Evolutionary conservation across 2,888 invertebrate species (phyloP), one percentile per base, ranked within the genome.

Genomic region (Erannis defoliaria): DNA sequence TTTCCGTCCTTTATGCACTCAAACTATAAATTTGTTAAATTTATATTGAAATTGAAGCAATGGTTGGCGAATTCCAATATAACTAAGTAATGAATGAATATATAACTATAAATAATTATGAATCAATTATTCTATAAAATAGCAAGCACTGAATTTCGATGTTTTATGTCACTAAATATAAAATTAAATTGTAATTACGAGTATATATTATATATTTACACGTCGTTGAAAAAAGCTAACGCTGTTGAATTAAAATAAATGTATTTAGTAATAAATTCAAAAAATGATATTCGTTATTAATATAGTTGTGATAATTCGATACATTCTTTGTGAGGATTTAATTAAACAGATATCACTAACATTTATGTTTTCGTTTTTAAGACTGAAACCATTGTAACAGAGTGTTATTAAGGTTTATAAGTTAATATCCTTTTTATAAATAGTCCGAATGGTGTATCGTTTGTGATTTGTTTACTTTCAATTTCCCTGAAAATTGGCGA

Each of bases 131-230:
- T 64, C 62, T 67, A 64, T 66, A 59, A 51, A 64, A 66, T 70
- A 68, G 68, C 49, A 70, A 70, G 91, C 91, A 91, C 90, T 90
- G 90, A 90, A 88, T 86, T 90, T 90, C 84, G 86, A 90, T 90
- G 89, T 90, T 89, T 85, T 89, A 86, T 84, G 84, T 86, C 90
- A 90, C 90, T 68, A 56, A 51, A 40, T 46, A 68, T 73, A 77
- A 74, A 78, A 83, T 84, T 84, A 85, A 88, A 80, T 23, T 42
- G n/a, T 81, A 83, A 80, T 51, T 19, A n/a, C n/a, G n/a, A n/a
- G n/a, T n/a, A n/a, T n/a, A n/a, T n/a, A 40, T 81, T 83, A 61
- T 88, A 86, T 88, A 89, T 89, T 86, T 89, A 90, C 84, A 87
- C 79, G 83, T 86, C 79, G 84, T 86, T 88, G 85, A 76, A 70